Evolutionary conservation across 2,888 invertebrate species (phyloP), one percentile per base, ranked within the genome.

Genomic region (Odontothrips loti): DNA sequence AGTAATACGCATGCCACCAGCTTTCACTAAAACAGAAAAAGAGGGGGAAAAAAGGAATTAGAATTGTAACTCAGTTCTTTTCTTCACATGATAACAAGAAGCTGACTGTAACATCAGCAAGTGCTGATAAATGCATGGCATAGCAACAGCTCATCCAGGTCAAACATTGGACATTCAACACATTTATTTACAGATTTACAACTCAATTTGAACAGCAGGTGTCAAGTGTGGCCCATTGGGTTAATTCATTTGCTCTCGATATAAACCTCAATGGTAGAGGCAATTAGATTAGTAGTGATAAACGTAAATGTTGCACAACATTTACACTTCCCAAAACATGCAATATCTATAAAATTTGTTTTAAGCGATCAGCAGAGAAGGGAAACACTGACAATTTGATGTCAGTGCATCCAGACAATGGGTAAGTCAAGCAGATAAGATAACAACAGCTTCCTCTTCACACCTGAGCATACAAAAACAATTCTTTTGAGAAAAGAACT

Each of bases 1-100:
- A 20, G 95, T 95, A 85, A 96, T 96, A 84, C 96, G 90, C 96
- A 96, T 96, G 2, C 96, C 96, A 80, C 96, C 96, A 82, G 95
- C 96, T 90, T 96, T 96, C 4, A 96, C 96, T 96, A 88, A 80
- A 85, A 85, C 82, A 80, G 58, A 81, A 82, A 80, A 83, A 78
- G 80, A 79, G 12, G 1, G 10, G 27, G 23, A 80, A 48, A 79
- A 81, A 81, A 17, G 48, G 63, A 47, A 47, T 47, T 58, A 68
- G 47, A n/a, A 34, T 4, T 11, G 43, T 15, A 4, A 43, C 29
- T 15, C 43, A 4, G n/a, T 34, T 75, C 0, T 20, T n/a, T 15
- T 43, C n/a, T n/a, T 11, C 15, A n/a, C 2, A 9, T 34, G 43
- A 79, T 23, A 34, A 12, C 23, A n/a, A 20, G n/a, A 12, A 29